Evolutionary conservation across 2,888 invertebrate genomes (phyloP).

Genomic region (Endotricha flammealis): DNA sequence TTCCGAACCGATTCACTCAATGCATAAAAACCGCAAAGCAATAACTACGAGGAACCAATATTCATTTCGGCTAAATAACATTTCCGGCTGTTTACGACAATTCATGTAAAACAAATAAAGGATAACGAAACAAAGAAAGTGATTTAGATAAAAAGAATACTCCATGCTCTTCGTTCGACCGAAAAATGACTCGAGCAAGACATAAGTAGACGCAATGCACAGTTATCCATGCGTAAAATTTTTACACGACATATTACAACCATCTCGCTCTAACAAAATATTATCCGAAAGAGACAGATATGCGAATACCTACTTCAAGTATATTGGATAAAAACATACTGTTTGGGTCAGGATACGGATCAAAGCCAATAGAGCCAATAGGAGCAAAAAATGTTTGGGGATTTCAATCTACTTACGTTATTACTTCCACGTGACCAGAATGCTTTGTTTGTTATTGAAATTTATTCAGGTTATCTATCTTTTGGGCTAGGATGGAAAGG

Average conservation of each 20-base stretch:
- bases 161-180: slow-evolving; percentile 30
- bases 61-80: slow-evolving; percentile 4
- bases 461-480: slow-evolving; percentile 42
- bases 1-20: slow-evolving; percentile 10
- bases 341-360: slow-evolving; percentile 37
- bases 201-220: slow-evolving; percentile 27
- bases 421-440: slow-evolving; percentile 54
- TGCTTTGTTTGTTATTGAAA: slow-evolving; percentile 45
- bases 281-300: slow-evolving; percentile 24
- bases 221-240: slow-evolving; percentile 25
- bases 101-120: slow-evolving; percentile 20
- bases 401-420: slow-evolving; percentile 61
- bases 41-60: slow-evolving; percentile 1
- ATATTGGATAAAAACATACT: slow-evolving; percentile 30
- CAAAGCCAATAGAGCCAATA: slow-evolving; percentile 51
- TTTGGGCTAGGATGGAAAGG: slow-evolving; percentile 27
- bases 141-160: slow-evolving; percentile 29
- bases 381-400: slow-evolving; percentile 51
- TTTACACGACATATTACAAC: slow-evolving; percentile 18
- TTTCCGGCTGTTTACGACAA: slow-evolving; percentile 12
- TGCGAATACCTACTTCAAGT: slow-evolving; percentile 23
- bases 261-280: slow-evolving; percentile 17
- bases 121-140: slow-evolving; percentile 21
- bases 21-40: slow-evolving; percentile 4
- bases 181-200: slow-evolving; percentile 36